These are phyloP conservation scores for Zelostemma sp. DNA, from an alignment of 1,140 invertebrate genomes.

Conservation along the genomic window DNA sequence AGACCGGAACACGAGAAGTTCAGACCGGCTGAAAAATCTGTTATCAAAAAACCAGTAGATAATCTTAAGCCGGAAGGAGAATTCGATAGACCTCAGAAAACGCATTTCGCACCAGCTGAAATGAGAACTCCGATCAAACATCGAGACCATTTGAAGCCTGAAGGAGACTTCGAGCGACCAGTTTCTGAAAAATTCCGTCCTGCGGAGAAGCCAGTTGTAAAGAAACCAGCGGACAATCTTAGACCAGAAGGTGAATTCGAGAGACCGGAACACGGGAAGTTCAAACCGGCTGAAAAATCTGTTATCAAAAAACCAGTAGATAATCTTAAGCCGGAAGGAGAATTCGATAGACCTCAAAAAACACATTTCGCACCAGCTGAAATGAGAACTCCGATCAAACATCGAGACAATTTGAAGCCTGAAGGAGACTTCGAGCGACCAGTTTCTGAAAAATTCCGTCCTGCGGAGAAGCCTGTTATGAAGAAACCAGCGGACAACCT, in stretches of 20 bases:
- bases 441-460: not conserved
- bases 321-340: constrained; percentile 68
- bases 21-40: constrained; percentile 58
- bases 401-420: constrained; percentile 74
- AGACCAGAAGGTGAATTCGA: constrained; percentile 68
- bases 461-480: constrained; percentile 50
- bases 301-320: constrained; percentile 65
- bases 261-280: too few species aligned
- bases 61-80: constrained; percentile 69
- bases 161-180: constrained; percentile 72
- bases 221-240: constrained; percentile 71
- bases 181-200: not conserved
- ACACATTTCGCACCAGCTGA: constrained; percentile 66
- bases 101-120: constrained; percentile 66
- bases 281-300: constrained; percentile 57
- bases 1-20: too few species aligned
- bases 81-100: constrained; percentile 74
- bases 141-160: constrained; percentile 74
- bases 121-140: constrained; percentile 72
- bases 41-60: constrained; percentile 65
- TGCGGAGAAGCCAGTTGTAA: constrained; percentile 52
- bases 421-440: constrained; percentile 73
- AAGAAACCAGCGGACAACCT: constrained; percentile 71
- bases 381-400: constrained; percentile 71
- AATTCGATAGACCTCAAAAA: constrained; percentile 74